Conservation (phyloP, 2,888 invertebrate genomes). For the Heliconius erato region DNA sequence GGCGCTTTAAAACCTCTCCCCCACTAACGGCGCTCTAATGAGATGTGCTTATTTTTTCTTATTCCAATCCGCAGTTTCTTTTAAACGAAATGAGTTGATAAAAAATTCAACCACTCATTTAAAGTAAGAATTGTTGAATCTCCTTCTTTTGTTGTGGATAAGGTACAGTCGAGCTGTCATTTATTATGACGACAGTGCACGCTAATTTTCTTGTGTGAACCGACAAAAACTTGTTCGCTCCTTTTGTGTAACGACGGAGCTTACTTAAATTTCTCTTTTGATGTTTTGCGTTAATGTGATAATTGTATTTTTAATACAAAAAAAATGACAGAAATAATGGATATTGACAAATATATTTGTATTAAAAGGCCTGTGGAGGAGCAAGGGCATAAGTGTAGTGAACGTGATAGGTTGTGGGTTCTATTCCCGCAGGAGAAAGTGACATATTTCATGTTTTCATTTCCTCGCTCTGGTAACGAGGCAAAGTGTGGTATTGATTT, state of each 20-base stretch:
- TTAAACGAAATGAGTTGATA: conserved; percentile 35
- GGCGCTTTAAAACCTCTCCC: conserved; percentile 29
- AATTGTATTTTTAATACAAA: neutral
- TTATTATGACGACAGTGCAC: conserved; percentile 31
- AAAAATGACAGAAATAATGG: neutral
- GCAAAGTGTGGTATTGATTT: too few relatives aligned
- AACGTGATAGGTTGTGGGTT: too few relatives aligned
- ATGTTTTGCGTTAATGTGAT: neutral
- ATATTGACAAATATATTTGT: neutral
- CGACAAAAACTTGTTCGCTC: conserved; percentile 13
- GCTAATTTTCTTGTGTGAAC: conserved; percentile 31
- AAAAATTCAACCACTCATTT: conserved; percentile 44
- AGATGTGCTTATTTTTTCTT: conserved; percentile 43
- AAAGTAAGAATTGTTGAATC: conserved; percentile 36
- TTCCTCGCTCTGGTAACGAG: too few relatives aligned
- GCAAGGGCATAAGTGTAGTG: too few relatives aligned
- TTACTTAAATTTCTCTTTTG: conserved; percentile 10
- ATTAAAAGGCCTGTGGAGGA: too few relatives aligned
- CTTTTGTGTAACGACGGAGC: neutral
- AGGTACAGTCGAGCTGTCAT: conserved; percentile 31
- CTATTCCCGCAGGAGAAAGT: too few relatives aligned
- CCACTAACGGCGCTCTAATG: conserved; percentile 41
- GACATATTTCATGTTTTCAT: too few relatives aligned
- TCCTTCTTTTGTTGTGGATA: conserved; percentile 34
- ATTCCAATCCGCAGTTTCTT: conserved; percentile 37